Percentiles rank a stretch among this genome's conserved stretches.
Evolutionary conservation across 2,113 vertebrate genomes (phyloP).

Genomic region (Clupea harengus): DNA sequence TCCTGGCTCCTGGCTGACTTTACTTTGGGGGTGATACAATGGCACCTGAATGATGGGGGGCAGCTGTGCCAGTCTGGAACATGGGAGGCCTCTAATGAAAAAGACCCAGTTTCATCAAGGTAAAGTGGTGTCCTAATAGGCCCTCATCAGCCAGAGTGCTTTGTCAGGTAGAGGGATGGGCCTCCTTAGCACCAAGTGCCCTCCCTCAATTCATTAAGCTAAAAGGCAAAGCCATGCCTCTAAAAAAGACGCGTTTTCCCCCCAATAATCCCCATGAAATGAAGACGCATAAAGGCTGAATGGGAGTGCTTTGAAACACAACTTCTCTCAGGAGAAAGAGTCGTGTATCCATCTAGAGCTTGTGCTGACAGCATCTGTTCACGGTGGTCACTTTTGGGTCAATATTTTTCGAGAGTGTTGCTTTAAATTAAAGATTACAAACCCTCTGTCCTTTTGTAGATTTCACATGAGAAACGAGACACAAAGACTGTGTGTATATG

Average conservation of each 20-base stretch:
- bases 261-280: not conserved
- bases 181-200: constrained; percentile 47
- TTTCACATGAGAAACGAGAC: too few species aligned
- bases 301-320: constrained; percentile 35
- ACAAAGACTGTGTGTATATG: not conserved
- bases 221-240: constrained; percentile 49
- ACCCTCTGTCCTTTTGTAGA: too few species aligned
- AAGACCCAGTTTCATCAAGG: constrained; percentile 63
- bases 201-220: constrained; percentile 64
- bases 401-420: not conserved
- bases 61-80: constrained; percentile 33
- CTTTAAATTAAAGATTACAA: too few species aligned
- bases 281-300: too few species aligned
- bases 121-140: constrained; percentile 56
- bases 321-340: not conserved
- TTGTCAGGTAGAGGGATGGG: constrained; percentile 58
- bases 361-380: not conserved
- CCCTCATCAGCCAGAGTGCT: constrained; percentile 69
- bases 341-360: not conserved
- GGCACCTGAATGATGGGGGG: constrained; percentile 21
- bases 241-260: constrained; percentile 33
- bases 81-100: constrained; percentile 48
- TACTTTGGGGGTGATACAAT: not conserved
- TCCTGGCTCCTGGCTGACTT: not conserved
- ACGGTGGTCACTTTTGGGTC: not conserved